Conservation (phyloP, 2,113 vertebrate genomes). For the Dicaeum eximium region DNA sequence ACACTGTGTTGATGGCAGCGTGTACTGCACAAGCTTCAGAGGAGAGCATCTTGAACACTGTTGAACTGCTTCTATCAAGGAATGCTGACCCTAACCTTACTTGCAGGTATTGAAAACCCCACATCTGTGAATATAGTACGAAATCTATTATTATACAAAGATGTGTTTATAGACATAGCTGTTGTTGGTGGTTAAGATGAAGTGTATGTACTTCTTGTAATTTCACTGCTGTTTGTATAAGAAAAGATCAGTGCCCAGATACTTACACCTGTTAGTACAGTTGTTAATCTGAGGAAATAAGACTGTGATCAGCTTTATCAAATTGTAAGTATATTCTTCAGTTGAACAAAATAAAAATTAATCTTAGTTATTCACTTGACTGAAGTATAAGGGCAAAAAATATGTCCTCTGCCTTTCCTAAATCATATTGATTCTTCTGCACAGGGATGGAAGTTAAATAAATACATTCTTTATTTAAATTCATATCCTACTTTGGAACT, state of each 20-base stretch:
- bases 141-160: not conserved
- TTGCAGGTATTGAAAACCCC: constrained; percentile 78
- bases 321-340: not conserved
- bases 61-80: constrained; percentile 90
- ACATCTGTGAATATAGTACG: not conserved
- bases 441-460: not conserved
- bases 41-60: constrained; percentile 81
- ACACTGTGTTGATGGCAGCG: constrained; percentile 87
- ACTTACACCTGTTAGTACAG: not conserved
- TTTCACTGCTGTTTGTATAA: not conserved
- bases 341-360: not conserved
- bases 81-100: constrained; percentile 85
- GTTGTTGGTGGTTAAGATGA: not conserved
- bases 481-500: not conserved
- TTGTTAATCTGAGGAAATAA: not conserved
- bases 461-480: not conserved
- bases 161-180: not conserved
- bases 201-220: not conserved
- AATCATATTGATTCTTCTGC: not conserved
- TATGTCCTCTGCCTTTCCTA: not conserved
- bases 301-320: not conserved
- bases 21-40: constrained; percentile 80
- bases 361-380: not conserved
- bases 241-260: not conserved
- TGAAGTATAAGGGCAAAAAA: not conserved